Evolutionary conservation across 2,113 vertebrate genomes (phyloP).

Genomic region (Protobothrops flavoviridis): DNA sequence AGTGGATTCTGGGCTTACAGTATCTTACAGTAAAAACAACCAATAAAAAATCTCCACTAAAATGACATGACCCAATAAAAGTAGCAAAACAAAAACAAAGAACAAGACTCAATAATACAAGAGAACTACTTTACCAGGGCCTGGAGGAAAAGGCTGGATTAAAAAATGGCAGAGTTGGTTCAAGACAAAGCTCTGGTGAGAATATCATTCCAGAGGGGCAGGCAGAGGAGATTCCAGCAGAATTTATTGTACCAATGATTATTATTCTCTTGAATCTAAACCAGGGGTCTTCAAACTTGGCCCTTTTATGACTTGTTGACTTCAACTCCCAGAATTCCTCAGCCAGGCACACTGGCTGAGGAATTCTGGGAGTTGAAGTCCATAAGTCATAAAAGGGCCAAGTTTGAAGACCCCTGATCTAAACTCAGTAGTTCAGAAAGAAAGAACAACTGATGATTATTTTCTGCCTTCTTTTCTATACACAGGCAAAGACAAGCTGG

Average conservation of each 20-base stretch:
- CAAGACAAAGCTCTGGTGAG: not conserved
- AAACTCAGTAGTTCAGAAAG: not conserved
- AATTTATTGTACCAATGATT: not conserved
- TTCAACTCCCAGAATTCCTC: too few species aligned
- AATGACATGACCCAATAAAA: not conserved
- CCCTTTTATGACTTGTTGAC: too few species aligned
- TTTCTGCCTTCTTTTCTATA: not conserved
- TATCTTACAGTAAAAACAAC: not conserved
- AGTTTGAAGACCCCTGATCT: too few species aligned
- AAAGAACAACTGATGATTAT: fast-evolving
- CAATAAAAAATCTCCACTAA: not conserved
- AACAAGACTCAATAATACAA: not conserved
- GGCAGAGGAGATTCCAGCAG: not conserved
- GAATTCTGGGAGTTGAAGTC: too few species aligned
- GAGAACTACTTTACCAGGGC: not conserved
- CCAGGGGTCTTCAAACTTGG: too few species aligned
- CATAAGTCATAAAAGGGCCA: too few species aligned
- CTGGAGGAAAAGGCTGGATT: not conserved
- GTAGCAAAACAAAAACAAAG: not conserved
- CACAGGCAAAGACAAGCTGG: constrained; percentile 63
- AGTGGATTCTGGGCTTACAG: not conserved
- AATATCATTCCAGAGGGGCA: not conserved
- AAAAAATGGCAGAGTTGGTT: not conserved
- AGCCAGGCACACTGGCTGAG: too few species aligned
- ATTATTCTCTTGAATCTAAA: not conserved